Evolutionary conservation across 2,888 invertebrate species (phyloP).

Genomic region (Parascotia fuliginaria): DNA sequence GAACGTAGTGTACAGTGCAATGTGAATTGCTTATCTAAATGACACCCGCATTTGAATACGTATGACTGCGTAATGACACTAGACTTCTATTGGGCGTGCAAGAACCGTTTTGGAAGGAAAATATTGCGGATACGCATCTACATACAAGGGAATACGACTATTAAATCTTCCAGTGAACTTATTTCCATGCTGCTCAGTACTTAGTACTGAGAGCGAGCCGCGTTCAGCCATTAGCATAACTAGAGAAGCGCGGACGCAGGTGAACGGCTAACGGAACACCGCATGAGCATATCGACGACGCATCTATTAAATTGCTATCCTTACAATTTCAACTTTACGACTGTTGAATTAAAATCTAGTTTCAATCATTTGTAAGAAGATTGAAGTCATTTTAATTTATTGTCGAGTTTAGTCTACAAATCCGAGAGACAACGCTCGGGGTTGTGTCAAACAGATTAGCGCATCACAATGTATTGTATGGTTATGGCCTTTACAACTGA

Average conservation of each 20-base stretch:
- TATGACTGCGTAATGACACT: slow-evolving; percentile 37
- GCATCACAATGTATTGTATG: slow-evolving; percentile 71
- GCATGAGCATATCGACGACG: slow-evolving; percentile 66
- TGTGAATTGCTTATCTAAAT: slow-evolving; percentile 36
- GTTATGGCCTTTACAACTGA: slow-evolving; percentile 66
- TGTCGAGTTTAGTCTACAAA: slow-evolving; percentile 64
- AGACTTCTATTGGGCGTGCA: slow-evolving; percentile 28
- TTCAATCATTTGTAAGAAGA: slow-evolving; percentile 41
- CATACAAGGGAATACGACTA: slow-evolving; percentile 46
- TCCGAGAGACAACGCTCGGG: slow-evolving; percentile 66
- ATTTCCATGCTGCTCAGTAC: slow-evolving; percentile 60
- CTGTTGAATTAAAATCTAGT: slow-evolving; percentile 53
- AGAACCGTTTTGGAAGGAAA: slow-evolving; percentile 33
- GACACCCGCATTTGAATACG: slow-evolving; percentile 37
- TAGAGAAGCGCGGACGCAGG: slow-evolving; percentile 82
- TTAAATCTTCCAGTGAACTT: slow-evolving; percentile 56
- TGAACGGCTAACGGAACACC: slow-evolving; percentile 80
- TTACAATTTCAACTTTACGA: slow-evolving; percentile 65
- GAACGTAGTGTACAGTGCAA: slow-evolving; percentile 21
- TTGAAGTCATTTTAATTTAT: slow-evolving; percentile 59
- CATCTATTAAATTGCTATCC: slow-evolving; percentile 58
- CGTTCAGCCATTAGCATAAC: slow-evolving; percentile 80
- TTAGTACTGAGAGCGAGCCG: slow-evolving; percentile 61
- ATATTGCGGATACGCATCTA: slow-evolving; percentile 39
- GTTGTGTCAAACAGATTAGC: slow-evolving; percentile 72